These are phyloP conservation scores for Pica pica DNA, from an alignment of 2,113 vertebrate genomes.

Conservation along the genomic window DNA sequence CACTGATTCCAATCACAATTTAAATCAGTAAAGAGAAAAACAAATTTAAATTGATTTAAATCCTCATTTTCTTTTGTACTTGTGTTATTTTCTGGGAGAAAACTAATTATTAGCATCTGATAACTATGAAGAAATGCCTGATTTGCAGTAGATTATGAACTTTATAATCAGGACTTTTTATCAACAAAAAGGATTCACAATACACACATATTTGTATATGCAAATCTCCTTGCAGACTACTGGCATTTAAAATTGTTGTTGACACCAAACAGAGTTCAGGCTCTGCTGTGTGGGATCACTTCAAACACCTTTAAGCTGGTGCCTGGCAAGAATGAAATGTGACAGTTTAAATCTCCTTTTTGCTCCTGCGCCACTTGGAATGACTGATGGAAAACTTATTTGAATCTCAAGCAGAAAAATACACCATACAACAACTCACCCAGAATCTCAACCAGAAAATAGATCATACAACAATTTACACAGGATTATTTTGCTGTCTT, in stretches of 20 bases:
- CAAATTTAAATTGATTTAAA: slow-evolving; percentile 46
- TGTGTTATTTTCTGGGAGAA: slow-evolving; percentile 13
- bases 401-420: slow-evolving; percentile 4
- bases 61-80: slow-evolving; percentile 29
- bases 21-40: slow-evolving; percentile 34
- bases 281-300: slow-evolving; percentile 12
- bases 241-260: not conserved
- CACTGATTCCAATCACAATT: slow-evolving; percentile 33
- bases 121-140: slow-evolving; percentile 20
- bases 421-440: not conserved
- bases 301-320: slow-evolving; percentile 31
- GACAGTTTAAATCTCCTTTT: slow-evolving; percentile 8
- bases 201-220: not conserved
- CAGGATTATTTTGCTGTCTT: not conserved
- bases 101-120: slow-evolving; percentile 34
- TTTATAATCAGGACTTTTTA: slow-evolving; percentile 15
- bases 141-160: slow-evolving; percentile 19
- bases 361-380: not conserved
- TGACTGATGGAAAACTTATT: not conserved
- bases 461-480: not conserved
- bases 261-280: slow-evolving; percentile 42
- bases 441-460: not conserved
- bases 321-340: slow-evolving; percentile 22
- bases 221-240: slow-evolving; percentile 21
- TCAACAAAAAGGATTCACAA: slow-evolving; percentile 27